Conservation (phyloP, 2,888 invertebrate genomes). For the Cheilosia vernalis region DNA sequence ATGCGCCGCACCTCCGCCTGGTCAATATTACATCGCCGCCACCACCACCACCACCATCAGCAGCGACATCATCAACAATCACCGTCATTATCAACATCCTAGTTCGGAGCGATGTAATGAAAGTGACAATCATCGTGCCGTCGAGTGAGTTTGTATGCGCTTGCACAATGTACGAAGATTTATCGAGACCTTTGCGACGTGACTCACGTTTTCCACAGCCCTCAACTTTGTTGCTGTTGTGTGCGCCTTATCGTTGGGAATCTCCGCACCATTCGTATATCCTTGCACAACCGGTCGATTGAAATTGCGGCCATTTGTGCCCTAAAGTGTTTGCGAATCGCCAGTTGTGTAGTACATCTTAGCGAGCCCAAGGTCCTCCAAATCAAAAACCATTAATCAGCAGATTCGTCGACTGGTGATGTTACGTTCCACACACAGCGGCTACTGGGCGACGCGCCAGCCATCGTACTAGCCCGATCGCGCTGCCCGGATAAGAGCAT, state of each 20-base stretch:
- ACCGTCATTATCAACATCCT: constrained; percentile 70
- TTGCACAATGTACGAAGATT: constrained; percentile 55
- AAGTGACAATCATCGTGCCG: constrained; percentile 70
- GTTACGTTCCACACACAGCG: constrained; percentile 47
- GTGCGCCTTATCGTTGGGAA: constrained; percentile 31
- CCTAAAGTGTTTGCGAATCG: constrained; percentile 69
- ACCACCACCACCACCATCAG: neutral
- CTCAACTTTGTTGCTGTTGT: constrained; percentile 29
- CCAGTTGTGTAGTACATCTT: constrained; percentile 38
- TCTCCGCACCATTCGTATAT: constrained; percentile 17
- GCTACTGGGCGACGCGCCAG: constrained; percentile 68
- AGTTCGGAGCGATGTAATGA: constrained; percentile 64
- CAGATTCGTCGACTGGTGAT: constrained; percentile 60
- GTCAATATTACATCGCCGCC: neutral
- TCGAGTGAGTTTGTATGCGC: constrained; percentile 46
- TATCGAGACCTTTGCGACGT: constrained; percentile 66
- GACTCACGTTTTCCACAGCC: constrained; percentile 64
- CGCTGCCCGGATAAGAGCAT: constrained; percentile 34
- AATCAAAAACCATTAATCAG: constrained; percentile 74
- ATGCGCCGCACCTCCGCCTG: neutral
- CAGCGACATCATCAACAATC: constrained; percentile 47
- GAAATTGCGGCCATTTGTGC: constrained; percentile 68
- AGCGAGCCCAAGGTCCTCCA: constrained; percentile 51
- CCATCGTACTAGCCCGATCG: constrained; percentile 51
- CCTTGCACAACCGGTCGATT: constrained; percentile 26